Conservation (phyloP, 2,888 invertebrate species). For the Panorpa germanica region DNA sequence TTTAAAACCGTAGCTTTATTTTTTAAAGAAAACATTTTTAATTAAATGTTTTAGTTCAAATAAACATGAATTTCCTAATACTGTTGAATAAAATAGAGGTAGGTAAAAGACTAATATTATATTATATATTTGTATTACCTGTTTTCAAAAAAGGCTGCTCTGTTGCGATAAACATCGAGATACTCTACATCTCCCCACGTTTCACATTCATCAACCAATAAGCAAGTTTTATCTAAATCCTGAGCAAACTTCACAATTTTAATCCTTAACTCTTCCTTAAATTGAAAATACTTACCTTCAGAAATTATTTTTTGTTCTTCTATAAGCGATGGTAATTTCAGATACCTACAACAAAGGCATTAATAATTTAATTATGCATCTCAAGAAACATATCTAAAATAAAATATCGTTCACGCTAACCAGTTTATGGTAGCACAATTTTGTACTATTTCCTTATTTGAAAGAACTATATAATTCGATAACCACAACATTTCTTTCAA, state of each 20-base stretch:
- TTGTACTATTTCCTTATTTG: no score
- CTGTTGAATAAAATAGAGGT: no score
- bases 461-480: no score
- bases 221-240: slow-evolving; percentile 60
- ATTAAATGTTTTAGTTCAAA: slow-evolving; percentile 8
- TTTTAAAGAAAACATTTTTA: slow-evolving; percentile 5
- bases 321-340: slow-evolving; percentile 60
- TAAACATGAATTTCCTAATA: slow-evolving; percentile 2
- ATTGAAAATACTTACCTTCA: slow-evolving; percentile 68
- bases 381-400: no score
- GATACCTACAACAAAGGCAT: no score
- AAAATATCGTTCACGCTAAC: no score
- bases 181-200: slow-evolving; percentile 75
- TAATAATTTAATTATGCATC: no score
- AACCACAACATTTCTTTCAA: no score
- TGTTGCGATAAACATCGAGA: slow-evolving; percentile 62
- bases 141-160: slow-evolving; percentile 57
- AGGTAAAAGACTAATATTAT: no score
- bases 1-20: no score
- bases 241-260: slow-evolving; percentile 66
- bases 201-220: slow-evolving; percentile 69
- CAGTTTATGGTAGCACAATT: no score
- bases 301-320: slow-evolving; percentile 67
- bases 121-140: no score
- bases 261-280: slow-evolving; percentile 60